Evolutionary conservation across 2,797 vertebrate species (phyloP).

Genomic region (Poeciliopsis paucimaculata): DNA sequence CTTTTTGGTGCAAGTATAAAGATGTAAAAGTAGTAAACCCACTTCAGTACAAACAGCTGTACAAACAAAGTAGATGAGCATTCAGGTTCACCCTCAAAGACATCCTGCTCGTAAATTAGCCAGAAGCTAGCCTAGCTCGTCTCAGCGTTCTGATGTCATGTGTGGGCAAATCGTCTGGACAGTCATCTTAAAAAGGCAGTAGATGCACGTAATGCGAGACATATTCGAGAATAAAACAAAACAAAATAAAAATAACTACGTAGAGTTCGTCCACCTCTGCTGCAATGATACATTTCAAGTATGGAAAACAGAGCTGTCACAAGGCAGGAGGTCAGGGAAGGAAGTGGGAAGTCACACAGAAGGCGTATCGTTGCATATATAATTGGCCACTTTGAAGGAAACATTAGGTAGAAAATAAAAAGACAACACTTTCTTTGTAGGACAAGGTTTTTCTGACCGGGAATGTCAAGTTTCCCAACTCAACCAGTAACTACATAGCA

Average conservation of each 20-base stretch:
- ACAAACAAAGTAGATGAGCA: constrained; percentile 73
- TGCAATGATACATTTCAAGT: constrained; percentile 68
- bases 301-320: constrained; percentile 51
- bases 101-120: constrained; percentile 33
- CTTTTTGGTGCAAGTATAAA: constrained; percentile 76
- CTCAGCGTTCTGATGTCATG: constrained; percentile 26
- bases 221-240: constrained; percentile 51
- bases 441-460: constrained; percentile 42
- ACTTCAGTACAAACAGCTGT: constrained; percentile 78
- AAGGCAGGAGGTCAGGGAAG: constrained; percentile 68
- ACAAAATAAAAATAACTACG: constrained; percentile 23
- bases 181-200: constrained; percentile 63
- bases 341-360: constrained; percentile 52
- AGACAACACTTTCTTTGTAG: constrained; percentile 36
- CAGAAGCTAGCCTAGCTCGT: constrained; percentile 33
- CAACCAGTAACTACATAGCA: constrained; percentile 66
- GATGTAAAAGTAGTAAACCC: constrained; percentile 81
- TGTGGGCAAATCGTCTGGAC: constrained; percentile 30
- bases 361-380: constrained; percentile 80
- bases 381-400: constrained; percentile 70
- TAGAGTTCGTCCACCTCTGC: constrained; percentile 52
- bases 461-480: constrained; percentile 51
- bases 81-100: constrained; percentile 51
- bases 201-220: constrained; percentile 54
- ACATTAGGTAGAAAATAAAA: constrained; percentile 61